Conservation (phyloP, 2,888 invertebrate genomes). For the Erebia aethiops region DNA sequence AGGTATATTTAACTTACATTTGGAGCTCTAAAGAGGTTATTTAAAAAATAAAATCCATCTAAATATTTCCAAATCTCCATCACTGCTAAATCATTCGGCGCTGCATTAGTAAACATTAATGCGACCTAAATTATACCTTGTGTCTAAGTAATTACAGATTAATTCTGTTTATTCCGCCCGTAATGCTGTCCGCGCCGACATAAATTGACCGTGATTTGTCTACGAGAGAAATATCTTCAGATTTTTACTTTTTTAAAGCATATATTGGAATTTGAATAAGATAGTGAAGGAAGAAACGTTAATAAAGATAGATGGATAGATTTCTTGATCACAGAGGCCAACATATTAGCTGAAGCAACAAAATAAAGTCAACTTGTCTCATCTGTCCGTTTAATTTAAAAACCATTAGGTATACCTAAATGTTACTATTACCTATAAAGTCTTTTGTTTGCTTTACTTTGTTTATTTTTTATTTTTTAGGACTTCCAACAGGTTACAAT, state of each 20-base stretch:
- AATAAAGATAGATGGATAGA: neutral
- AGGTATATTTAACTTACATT: too few relatives aligned
- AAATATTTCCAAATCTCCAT: neutral
- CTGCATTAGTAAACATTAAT: slow-evolving; percentile 40
- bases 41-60: neutral
- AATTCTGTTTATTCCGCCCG: slow-evolving; percentile 43
- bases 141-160: slow-evolving; percentile 44
- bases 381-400: too few relatives aligned
- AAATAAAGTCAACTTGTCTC: too few relatives aligned
- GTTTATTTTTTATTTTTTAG: too few relatives aligned
- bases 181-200: slow-evolving; percentile 44
- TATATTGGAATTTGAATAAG: neutral
- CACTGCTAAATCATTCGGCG: slow-evolving; percentile 44
- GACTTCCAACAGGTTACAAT: too few relatives aligned
- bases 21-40: too few relatives aligned
- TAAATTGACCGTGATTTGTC: slow-evolving; percentile 46
- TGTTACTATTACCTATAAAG: too few relatives aligned
- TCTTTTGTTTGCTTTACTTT: too few relatives aligned
- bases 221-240: slow-evolving; percentile 26
- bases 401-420: too few relatives aligned
- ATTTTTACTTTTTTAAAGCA: slow-evolving; percentile 21
- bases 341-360: too few relatives aligned
- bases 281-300: neutral
- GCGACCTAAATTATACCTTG: slow-evolving; percentile 44
- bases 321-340: too few relatives aligned